These are phyloP conservation scores for Calosoma granatense DNA, from an alignment of 1,140 invertebrate species.

Conservation along the genomic window DNA sequence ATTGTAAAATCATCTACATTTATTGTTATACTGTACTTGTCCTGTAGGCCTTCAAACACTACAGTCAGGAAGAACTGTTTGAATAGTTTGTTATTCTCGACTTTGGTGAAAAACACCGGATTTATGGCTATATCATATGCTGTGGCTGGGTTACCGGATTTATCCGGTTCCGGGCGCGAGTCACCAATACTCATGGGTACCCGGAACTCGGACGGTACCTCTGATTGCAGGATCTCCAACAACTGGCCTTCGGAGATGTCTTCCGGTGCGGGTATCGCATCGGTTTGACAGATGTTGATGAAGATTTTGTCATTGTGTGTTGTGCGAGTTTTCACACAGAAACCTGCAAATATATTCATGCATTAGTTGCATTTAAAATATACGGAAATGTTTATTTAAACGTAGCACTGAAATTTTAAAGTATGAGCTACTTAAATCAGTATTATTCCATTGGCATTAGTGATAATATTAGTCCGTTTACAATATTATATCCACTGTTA, in stretches of 20 bases:
- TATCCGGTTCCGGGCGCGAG: conserved; percentile 66
- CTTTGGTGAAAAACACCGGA: conserved; percentile 57
- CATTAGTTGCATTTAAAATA: background rate
- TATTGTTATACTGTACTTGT: conserved; percentile 61
- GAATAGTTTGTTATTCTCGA: conserved; percentile 55
- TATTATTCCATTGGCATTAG: too few species aligned
- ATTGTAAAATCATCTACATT: conserved; percentile 47
- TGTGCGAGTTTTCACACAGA: conserved; percentile 73
- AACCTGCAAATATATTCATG: conserved; percentile 59
- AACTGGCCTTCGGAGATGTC: conserved; percentile 71
- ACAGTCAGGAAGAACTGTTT: conserved; percentile 65
- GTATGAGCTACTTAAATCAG: too few species aligned
- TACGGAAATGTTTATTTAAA: too few species aligned
- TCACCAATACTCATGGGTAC: conserved; percentile 85
- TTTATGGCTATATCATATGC: conserved; percentile 72
- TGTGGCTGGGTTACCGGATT: conserved; percentile 54
- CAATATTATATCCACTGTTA: too few species aligned
- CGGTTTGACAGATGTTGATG: conserved; percentile 67
- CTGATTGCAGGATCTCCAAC: conserved; percentile 55
- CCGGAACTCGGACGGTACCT: conserved; percentile 57
- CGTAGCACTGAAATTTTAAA: too few species aligned
- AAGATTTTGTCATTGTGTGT: conserved; percentile 62
- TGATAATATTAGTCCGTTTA: too few species aligned
- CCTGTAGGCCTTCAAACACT: conserved; percentile 60
- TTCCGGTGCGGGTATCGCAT: conserved; percentile 65